Evolutionary conservation across 2,797 vertebrate species (phyloP), one percentile per base, ranked within the genome.

Genomic region (Labeo calbasu): DNA sequence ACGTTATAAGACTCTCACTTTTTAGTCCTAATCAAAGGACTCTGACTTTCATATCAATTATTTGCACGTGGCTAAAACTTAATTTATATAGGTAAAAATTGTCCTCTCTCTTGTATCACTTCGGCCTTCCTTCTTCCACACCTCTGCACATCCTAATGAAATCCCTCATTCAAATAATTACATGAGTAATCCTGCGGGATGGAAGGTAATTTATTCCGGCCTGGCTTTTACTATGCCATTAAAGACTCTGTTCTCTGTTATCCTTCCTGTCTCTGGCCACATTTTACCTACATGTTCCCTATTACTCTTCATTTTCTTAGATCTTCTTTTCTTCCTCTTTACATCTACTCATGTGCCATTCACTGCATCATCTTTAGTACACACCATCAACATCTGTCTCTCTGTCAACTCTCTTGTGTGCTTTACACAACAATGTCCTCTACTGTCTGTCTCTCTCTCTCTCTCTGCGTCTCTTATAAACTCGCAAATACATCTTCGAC

Each of bases 161-260:
- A 93, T 93, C 87, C 91, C 90, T 92, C 89, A 72, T 94, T 95
- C 92, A 92, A 93, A 94, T 95, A 95, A 94, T 94, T 93, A 94
- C 94, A 94, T 92, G 90, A 93, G 93, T 93, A 94, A 95, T 95
- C 94, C 92, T 86, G 40, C 77, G 88, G 92, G 93, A 92, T 87
- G 86, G 55, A 9, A 84, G 84, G 86, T 92, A 91, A 93, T 94
- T 93, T 94, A 93, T 94, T 94, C 90, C 66, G 75, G 40, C 82
- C 88, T 77, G 8, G 84, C 85, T 92, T 94, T 93, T 90, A 89
- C 91, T 93, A 88, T 89, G 86, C 92, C 91, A 92, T 93, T 91
- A 93, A 92, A 91, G 81, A 89, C 86, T 66, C 7, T 78, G 84
- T 90, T 92, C 90, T 92, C 84, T 92, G 89, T 61, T 88, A 82